Conservation (phyloP, 2,888 invertebrate genomes). For the Schizotus pectinicornis region DNA sequence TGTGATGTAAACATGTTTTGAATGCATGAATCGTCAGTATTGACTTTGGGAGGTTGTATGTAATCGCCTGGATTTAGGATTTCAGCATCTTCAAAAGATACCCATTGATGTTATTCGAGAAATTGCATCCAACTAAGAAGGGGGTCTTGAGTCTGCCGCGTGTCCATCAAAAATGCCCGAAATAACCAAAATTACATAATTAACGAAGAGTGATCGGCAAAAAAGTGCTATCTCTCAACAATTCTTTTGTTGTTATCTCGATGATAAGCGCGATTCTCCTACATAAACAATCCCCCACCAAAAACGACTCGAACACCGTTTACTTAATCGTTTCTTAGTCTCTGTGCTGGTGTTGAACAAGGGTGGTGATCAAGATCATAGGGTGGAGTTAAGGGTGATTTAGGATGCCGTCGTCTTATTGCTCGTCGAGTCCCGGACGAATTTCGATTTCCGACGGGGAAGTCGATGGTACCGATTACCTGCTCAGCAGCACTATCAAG, state of each 20-base stretch:
- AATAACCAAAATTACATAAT: not conserved
- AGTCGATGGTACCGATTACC: conserved; percentile 68
- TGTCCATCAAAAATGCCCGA: too few relatives aligned
- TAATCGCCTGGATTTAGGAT: too few relatives aligned
- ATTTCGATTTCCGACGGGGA: conserved; percentile 59
- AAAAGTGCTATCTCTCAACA: conserved; percentile 21
- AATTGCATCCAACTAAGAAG: too few relatives aligned
- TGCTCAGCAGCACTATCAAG: conserved; percentile 68
- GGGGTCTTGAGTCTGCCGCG: too few relatives aligned
- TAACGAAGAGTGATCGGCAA: conserved; percentile 1
- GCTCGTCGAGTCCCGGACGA: conserved; percentile 50
- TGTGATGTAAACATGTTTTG: too few relatives aligned
- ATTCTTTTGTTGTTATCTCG: conserved; percentile 30
- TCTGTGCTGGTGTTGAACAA: conserved; percentile 9
- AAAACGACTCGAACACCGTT: conserved; percentile 14
- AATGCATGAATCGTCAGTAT: too few relatives aligned
- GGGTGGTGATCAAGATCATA: conserved; percentile 7
- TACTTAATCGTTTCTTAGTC: conserved; percentile 17
- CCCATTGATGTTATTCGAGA: too few relatives aligned
- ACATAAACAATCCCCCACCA: conserved; percentile 42
- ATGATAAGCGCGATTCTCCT: conserved; percentile 38
- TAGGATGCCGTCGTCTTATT: conserved; percentile 47
- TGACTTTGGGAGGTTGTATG: too few relatives aligned
- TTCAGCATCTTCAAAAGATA: too few relatives aligned
- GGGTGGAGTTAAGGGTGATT: conserved; percentile 1